Conservation (phyloP, 2,888 invertebrate genomes). For the Hirtodrosophila histrioides region DNA sequence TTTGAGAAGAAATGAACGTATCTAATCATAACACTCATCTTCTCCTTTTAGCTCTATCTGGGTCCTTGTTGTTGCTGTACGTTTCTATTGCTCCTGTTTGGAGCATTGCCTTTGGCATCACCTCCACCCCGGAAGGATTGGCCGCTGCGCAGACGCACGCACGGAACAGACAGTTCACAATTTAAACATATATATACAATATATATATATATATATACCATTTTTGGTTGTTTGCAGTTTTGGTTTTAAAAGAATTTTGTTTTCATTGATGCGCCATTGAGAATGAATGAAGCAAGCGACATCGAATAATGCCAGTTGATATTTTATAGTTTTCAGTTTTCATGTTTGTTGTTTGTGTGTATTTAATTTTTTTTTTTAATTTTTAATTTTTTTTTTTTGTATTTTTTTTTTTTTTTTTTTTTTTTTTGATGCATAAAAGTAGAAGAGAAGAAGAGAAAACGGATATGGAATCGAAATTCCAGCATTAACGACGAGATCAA, state of each 20-base stretch:
- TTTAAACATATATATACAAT: constrained; percentile 2
- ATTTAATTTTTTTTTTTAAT: constrained; percentile 4
- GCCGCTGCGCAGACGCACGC: constrained; percentile 43
- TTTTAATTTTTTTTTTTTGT: constrained; percentile 6
- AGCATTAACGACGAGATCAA: constrained; percentile 70
- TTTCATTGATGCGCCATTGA: constrained; percentile 24
- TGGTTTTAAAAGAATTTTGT: neutral
- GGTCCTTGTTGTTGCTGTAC: constrained; percentile 50
- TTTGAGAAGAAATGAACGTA: constrained; percentile 14
- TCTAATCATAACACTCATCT: constrained; percentile 14
- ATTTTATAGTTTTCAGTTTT: constrained; percentile 13
- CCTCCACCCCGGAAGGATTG: constrained; percentile 48
- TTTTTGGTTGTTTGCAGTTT: constrained; percentile 1
- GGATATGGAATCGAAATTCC: constrained; percentile 81
- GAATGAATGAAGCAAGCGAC: constrained; percentile 6
- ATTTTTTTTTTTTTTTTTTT: constrained; percentile 25
- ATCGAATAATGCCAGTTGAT: constrained; percentile 21
- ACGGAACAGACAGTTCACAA: constrained; percentile 34
- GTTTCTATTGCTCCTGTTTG: constrained; percentile 55
- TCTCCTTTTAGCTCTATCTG: constrained; percentile 32
- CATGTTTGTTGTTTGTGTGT: constrained; percentile 3
- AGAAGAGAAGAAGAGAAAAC: constrained; percentile 78
- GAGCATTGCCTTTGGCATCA: constrained; percentile 29
- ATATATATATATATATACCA: constrained; percentile 9
- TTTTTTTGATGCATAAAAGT: constrained; percentile 64